phyloP scores from a whole-genome alignment of 2,888 invertebrate genomes.

The Nemoura dubitans region DNA sequence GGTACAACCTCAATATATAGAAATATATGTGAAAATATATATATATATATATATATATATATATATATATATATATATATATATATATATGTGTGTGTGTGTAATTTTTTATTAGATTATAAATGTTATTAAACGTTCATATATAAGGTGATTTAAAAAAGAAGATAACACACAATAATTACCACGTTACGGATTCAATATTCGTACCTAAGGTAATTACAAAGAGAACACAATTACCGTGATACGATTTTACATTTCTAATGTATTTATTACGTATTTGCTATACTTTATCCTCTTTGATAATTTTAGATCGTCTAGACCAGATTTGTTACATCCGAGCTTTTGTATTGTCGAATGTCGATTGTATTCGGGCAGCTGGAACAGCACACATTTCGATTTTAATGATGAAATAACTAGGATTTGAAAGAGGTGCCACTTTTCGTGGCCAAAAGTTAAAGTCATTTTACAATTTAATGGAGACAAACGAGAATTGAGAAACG shows the following conservation, averaged over 20 bases:
- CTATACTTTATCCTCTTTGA: slow-evolving; percentile 39
- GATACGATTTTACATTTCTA: slow-evolving; percentile 44
- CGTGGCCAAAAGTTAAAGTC: background rate
- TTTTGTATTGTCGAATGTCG: background rate
- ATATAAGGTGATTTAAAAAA: slow-evolving; percentile 45
- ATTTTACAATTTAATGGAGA: background rate
- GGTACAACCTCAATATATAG: slow-evolving; percentile 48
- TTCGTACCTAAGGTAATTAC: slow-evolving; percentile 16
- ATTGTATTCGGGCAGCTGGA: background rate
- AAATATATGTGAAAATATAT: slow-evolving; percentile 33
- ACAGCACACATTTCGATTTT: background rate
- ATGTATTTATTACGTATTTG: slow-evolving; percentile 44
- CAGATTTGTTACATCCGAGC: slow-evolving; percentile 7
- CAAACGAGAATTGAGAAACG: background rate
- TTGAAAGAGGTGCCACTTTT: background rate
- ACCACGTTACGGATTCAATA: background rate
- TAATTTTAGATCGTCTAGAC: background rate
- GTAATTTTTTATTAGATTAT: slow-evolving; percentile 47
- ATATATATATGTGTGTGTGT: slow-evolving; percentile 41
- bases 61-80: slow-evolving; percentile 39
- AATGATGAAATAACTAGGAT: background rate
- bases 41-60: slow-evolving; percentile 41
- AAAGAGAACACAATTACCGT: slow-evolving; percentile 42
- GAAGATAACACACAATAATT: slow-evolving; percentile 21
- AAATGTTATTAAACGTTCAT: slow-evolving; percentile 46